Conservation (phyloP, 2,888 invertebrate species). For the Papilio gigon region DNA sequence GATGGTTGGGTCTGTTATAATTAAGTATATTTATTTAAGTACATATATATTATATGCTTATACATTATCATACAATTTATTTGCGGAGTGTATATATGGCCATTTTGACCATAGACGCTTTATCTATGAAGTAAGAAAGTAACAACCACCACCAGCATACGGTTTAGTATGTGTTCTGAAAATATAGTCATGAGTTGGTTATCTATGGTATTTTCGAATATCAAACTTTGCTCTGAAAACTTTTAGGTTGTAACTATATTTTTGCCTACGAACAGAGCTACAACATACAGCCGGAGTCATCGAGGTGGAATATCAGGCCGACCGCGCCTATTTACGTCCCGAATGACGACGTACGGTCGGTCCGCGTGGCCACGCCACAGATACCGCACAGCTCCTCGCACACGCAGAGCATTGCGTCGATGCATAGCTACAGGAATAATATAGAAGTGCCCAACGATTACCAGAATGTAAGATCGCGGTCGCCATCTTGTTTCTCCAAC, state of each 20-base stretch:
- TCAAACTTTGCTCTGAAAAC: not conserved
- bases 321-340: constrained; percentile 80
- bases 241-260: constrained; percentile 3
- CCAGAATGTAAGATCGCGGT: constrained; percentile 78
- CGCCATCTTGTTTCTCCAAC: constrained; percentile 81
- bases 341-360: constrained; percentile 68
- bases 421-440: constrained; percentile 81
- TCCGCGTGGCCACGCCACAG: constrained; percentile 70
- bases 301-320: constrained; percentile 77
- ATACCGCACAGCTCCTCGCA: constrained; percentile 78
- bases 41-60: constrained; percentile 52
- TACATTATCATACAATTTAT: constrained; percentile 42
- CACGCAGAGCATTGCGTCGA: constrained; percentile 79
- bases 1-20: constrained; percentile 44
- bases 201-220: not conserved
- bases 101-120: too few relatives aligned
- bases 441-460: constrained; percentile 79
- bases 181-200: too few relatives aligned
- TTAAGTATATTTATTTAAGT: constrained; percentile 45
- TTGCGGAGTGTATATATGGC: too few relatives aligned
- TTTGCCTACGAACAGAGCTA: constrained; percentile 67
- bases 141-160: too few relatives aligned
- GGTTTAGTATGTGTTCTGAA: too few relatives aligned
- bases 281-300: constrained; percentile 76
- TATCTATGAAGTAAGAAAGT: too few relatives aligned